phyloP scores from a whole-genome alignment of 1,140 invertebrate genomes.

The Ceratosolen fusciceps region DNA sequence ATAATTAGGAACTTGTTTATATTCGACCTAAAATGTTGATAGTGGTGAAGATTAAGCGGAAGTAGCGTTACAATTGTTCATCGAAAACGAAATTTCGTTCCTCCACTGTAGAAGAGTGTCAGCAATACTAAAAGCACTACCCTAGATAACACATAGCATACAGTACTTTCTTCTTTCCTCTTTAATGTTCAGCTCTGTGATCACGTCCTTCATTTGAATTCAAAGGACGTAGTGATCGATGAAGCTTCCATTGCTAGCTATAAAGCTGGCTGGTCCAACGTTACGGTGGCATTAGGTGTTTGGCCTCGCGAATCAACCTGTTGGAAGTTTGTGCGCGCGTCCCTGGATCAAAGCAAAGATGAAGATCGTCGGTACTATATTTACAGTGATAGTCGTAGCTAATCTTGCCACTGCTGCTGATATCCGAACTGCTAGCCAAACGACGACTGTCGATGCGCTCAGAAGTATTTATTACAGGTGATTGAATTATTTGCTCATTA shows the following conservation, averaged over 20 bases:
- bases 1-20: too few species aligned
- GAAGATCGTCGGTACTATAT: constrained; percentile 58
- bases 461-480: constrained; percentile 67
- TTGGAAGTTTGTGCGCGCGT: constrained; percentile 41
- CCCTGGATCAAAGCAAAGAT: constrained; percentile 51
- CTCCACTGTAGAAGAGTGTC: neutral
- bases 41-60: constrained; percentile 28
- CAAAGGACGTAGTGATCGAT: constrained; percentile 54
- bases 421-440: constrained; percentile 57
- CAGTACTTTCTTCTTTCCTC: constrained; percentile 66
- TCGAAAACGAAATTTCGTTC: constrained; percentile 53
- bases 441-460: constrained; percentile 62
- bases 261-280: constrained; percentile 65
- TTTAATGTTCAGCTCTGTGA: constrained; percentile 48
- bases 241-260: constrained; percentile 59
- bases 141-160: constrained; percentile 58
- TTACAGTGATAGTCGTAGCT: constrained; percentile 54
- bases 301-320: constrained; percentile 63
- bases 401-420: constrained; percentile 49
- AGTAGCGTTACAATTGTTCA: constrained; percentile 41
- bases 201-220: constrained; percentile 67
- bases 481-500: constrained; percentile 28
- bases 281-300: constrained; percentile 66
- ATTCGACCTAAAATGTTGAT: neutral
- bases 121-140: constrained; percentile 57